phyloP scores from a whole-genome alignment of 1,140 invertebrate genomes.

The Babylonia areolata region DNA sequence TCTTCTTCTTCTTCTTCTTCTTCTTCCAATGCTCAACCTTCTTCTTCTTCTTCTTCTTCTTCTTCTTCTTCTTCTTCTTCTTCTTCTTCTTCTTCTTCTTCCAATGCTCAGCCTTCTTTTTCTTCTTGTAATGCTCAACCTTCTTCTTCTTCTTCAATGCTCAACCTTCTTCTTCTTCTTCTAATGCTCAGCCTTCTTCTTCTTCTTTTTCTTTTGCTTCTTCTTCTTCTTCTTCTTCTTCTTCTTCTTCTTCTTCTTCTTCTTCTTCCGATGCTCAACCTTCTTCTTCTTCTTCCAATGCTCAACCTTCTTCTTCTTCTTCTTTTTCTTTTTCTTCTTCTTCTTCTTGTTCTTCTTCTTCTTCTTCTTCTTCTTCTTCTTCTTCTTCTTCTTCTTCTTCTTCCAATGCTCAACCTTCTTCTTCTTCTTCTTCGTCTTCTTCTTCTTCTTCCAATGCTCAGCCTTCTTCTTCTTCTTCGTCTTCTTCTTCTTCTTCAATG shows the following conservation, averaged over 20 bases:
- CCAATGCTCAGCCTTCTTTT: background rate
- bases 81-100: constrained; percentile 32
- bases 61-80: constrained; percentile 12
- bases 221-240: no score
- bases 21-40: constrained; percentile 19
- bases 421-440: background rate
- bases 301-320: no score
- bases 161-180: no score
- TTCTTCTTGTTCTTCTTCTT: constrained; percentile 27
- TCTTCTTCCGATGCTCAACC: no score
- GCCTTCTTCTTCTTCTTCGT: no score
- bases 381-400: background rate
- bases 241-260: constrained; percentile 34
- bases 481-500: no score
- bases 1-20: constrained; percentile 29
- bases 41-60: constrained; percentile 21
- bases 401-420: no score
- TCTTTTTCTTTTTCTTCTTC: constrained; percentile 32
- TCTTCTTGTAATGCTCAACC: constrained; percentile 26
- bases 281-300: no score
- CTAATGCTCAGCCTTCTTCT: no score
- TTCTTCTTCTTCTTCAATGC: constrained; percentile 10
- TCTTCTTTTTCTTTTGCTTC: background rate
- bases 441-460: no score
- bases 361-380: constrained; percentile 23